These are phyloP conservation scores for Gobiocypris rarus DNA, from an alignment of 2,113 vertebrate genomes.

Conservation along the genomic window DNA sequence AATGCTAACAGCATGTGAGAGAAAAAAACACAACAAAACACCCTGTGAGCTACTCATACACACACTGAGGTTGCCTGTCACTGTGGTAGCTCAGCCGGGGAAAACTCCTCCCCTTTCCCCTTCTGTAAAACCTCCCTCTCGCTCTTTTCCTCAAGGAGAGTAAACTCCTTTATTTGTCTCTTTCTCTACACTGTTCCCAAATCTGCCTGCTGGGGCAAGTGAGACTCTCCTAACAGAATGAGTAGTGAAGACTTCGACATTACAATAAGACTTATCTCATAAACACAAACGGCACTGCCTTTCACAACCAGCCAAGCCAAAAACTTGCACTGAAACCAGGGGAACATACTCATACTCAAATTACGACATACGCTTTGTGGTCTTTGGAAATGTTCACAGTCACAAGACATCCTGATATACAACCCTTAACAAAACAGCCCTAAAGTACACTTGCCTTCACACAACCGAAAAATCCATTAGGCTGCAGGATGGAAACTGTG, in stretches of 20 bases:
- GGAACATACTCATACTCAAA: conserved; percentile 27
- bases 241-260: conserved; percentile 48
- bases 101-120: conserved; percentile 63
- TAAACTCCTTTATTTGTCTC: background rate
- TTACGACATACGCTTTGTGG: background rate
- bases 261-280: conserved; percentile 24
- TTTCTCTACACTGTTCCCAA: conserved; percentile 39
- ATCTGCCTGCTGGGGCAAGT: conserved; percentile 55
- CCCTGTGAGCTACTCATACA: conserved; percentile 31
- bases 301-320: conserved; percentile 16
- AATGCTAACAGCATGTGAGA: conserved; percentile 1
- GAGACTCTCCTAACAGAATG: conserved; percentile 49
- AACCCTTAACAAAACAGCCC: conserved; percentile 38
- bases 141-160: conserved; percentile 13
- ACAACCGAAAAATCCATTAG: conserved; percentile 5
- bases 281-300: background rate
- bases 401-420: conserved; percentile 28
- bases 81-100: conserved; percentile 56
- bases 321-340: background rate
- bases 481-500: background rate
- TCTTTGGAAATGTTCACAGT: conserved; percentile 23
- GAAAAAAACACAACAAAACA: background rate
- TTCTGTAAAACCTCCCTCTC: conserved; percentile 39
- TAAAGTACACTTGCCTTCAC: conserved; percentile 4
- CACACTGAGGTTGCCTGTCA: conserved; percentile 58